These are phyloP conservation scores for Keiferia lycopersicella DNA, from an alignment of 2,888 invertebrate species.

Conservation along the genomic window DNA sequence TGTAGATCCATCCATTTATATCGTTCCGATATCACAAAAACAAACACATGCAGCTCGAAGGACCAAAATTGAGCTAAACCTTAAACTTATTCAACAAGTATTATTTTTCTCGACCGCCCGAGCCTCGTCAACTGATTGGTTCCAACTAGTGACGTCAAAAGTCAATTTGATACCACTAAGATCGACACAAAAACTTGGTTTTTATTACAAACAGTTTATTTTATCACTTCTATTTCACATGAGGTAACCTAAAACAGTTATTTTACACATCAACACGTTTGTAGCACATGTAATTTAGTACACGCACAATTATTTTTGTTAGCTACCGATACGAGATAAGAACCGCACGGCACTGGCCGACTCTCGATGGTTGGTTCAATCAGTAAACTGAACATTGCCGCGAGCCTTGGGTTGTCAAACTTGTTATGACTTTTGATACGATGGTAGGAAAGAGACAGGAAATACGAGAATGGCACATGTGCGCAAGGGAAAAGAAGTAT, in stretches of 20 bases:
- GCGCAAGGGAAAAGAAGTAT: neutral
- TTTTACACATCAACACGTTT: constrained; percentile 51
- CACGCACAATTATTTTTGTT: constrained; percentile 36
- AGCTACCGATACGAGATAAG: constrained; percentile 29
- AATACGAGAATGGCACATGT: neutral
- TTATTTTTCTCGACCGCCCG: constrained; percentile 55
- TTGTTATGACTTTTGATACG: constrained; percentile 26
- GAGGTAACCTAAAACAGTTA: constrained; percentile 33
- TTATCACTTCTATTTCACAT: constrained; percentile 35
- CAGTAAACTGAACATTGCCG: constrained; percentile 25
- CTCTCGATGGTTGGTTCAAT: constrained; percentile 16
- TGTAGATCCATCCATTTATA: constrained; percentile 59
- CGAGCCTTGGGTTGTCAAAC: constrained; percentile 11
- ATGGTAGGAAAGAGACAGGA: constrained; percentile 11
- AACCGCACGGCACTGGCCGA: constrained; percentile 24
- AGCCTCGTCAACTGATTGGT: constrained; percentile 70
- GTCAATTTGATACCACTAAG: constrained; percentile 69
- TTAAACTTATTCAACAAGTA: constrained; percentile 37
- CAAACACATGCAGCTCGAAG: constrained; percentile 46
- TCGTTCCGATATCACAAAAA: constrained; percentile 37
- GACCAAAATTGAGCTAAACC: constrained; percentile 39
- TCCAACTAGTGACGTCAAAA: constrained; percentile 71
- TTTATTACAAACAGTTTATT: constrained; percentile 24
- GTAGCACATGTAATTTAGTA: constrained; percentile 31
- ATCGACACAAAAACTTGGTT: constrained; percentile 51